Base-by-base conservation (phyloP, 2,888 invertebrate genomes). In the Nemurella pictetii region DNA sequence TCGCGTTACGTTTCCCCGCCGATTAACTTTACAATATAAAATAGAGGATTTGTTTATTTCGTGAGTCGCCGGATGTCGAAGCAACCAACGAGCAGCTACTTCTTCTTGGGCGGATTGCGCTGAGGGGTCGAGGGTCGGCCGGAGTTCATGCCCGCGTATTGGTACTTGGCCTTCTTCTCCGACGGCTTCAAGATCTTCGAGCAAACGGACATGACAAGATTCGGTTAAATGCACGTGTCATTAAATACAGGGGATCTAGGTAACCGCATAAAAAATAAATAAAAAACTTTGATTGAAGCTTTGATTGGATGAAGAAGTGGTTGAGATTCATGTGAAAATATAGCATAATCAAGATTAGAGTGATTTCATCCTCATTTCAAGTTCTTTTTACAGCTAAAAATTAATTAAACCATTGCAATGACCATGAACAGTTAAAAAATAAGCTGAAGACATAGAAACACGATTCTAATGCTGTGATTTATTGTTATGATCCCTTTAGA, bases 101-200 rank as follows among this genome's bases (percentile, higher is more conserved):
- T 95, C 89, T 91, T 91, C 89, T 91, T 91, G 85, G 90, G 89
- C 86, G 91, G 91, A 91, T 95, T 95, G 89, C 95, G 94, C 90
- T 96, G 96, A 88, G 96, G 96, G 89, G 96, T 96, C 88, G 95
- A 94, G 87, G 96, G 95, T 92, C 98, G 94, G 87, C 95, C 95
- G 87, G 96, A 95, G 91, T 96, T 96, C 91, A 96, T 94, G 88
- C 96, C 96, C 89, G 95, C 95, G 92, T 99, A 99, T 90, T 98
- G 97, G 91, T 99, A 99, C 92, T 99, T 99, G 88, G 99, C 99
- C 92, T 99, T 99, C 93, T 99, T 99, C 92, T 99, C 99, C 86
- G 99, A 99, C 89, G 99, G 99, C 92, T 99, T 99, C 91, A 99
- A 92, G 89, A 99, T 99, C 99, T 99, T 91, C n/a, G n/a, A n/a